These are phyloP conservation scores for Mus caroli DNA, from an alignment of 2,797 vertebrate genomes.

Conservation along the genomic window DNA sequence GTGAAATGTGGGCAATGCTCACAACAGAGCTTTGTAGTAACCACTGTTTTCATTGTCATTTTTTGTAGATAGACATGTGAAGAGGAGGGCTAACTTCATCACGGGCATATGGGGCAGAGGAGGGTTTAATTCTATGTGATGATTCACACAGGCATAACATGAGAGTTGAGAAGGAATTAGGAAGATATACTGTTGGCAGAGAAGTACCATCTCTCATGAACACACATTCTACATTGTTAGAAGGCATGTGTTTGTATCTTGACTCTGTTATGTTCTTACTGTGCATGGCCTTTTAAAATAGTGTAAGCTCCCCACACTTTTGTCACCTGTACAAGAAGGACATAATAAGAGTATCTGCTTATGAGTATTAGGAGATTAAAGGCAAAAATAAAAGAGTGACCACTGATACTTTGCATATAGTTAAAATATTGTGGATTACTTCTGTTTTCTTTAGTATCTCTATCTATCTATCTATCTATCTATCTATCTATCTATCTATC, in stretches of 20 bases:
- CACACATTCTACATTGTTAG: neutral
- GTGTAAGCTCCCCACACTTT: neutral
- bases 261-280: neutral
- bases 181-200: neutral
- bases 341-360: neutral
- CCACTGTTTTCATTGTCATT: neutral
- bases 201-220: neutral
- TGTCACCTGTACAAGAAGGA: neutral
- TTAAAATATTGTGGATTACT: neutral
- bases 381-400: neutral
- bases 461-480: too few species aligned
- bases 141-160: neutral
- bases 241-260: neutral
- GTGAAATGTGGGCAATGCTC: neutral
- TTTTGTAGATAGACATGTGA: conserved; percentile 37
- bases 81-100: conserved; percentile 16
- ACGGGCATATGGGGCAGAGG: neutral
- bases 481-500: too few species aligned
- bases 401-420: neutral
- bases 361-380: neutral
- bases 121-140: neutral
- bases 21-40: neutral
- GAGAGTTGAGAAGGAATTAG: neutral
- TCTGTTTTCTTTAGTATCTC: neutral
- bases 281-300: neutral